Conservation (phyloP, 2,888 invertebrate genomes). For the Synergus itoensis region DNA sequence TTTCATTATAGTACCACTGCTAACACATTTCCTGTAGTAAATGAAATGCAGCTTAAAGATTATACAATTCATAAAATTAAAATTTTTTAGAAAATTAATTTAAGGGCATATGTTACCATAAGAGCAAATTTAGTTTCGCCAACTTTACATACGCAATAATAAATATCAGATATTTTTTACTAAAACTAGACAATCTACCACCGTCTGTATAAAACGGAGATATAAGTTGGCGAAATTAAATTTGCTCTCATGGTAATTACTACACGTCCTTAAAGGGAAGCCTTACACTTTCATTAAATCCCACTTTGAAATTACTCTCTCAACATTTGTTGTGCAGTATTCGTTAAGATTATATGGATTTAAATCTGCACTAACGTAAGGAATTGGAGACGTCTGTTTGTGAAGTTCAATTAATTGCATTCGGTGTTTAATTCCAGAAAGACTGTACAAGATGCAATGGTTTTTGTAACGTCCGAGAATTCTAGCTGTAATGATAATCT, state of each 20-base stretch:
- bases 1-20: slow-evolving; percentile 51
- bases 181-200: no score
- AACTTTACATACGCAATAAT: no score
- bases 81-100: background rate
- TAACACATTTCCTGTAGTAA: slow-evolving; percentile 59
- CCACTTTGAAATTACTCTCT: slow-evolving; percentile 65
- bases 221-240: no score
- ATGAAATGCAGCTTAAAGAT: background rate
- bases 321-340: slow-evolving; percentile 65
- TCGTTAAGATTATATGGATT: slow-evolving; percentile 61
- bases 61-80: background rate
- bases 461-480: slow-evolving; percentile 67
- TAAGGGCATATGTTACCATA: no score
- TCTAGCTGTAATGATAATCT: slow-evolving; percentile 58
- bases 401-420: slow-evolving; percentile 62
- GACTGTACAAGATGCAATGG: slow-evolving; percentile 63
- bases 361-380: slow-evolving; percentile 70
- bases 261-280: background rate
- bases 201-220: no score
- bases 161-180: no score
- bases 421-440: slow-evolving; percentile 58
- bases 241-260: no score
- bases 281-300: slow-evolving; percentile 66
- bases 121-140: no score
- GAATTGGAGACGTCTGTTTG: slow-evolving; percentile 59